phyloP scores from a whole-genome alignment of 2,888 invertebrate genomes.

The Metopia argyrocephala region DNA sequence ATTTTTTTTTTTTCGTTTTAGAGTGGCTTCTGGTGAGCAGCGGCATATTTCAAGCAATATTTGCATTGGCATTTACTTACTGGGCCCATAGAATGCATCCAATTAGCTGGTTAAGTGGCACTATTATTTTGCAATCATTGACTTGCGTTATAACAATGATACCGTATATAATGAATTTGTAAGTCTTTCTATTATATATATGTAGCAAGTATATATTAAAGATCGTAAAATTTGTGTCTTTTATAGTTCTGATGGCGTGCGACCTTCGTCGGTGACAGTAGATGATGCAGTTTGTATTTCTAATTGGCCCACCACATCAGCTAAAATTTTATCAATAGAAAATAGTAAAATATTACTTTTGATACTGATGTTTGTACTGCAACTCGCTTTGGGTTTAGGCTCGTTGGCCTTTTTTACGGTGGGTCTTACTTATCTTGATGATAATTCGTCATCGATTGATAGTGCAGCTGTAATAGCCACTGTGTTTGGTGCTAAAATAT shows the following conservation, averaged over 20 bases:
- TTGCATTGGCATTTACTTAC: constrained; percentile 80
- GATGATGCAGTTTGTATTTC: constrained; percentile 71
- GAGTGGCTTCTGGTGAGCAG: constrained; percentile 82
- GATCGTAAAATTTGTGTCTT: not conserved
- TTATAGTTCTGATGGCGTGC: constrained; percentile 67
- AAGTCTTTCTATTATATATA: no score
- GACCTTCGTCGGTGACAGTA: constrained; percentile 56
- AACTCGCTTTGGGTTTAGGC: constrained; percentile 79
- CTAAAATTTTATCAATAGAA: constrained; percentile 63
- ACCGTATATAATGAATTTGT: constrained; percentile 80
- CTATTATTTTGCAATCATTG: constrained; percentile 80
- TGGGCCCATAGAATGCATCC: constrained; percentile 82
- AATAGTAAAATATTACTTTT: constrained; percentile 77
- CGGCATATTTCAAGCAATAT: constrained; percentile 80
- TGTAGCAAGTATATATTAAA: no score
- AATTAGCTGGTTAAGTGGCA: constrained; percentile 81
- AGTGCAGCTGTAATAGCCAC: constrained; percentile 79
- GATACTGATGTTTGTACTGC: constrained; percentile 79
- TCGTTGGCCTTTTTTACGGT: constrained; percentile 80
- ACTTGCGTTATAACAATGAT: constrained; percentile 80
- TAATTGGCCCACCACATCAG: constrained; percentile 65
- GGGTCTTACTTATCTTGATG: constrained; percentile 82
- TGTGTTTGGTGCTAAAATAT: constrained; percentile 73
- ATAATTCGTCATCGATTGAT: constrained; percentile 80
- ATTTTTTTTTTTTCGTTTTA: constrained; percentile 69